These are phyloP conservation scores for Furnarius figulus DNA, from an alignment of 2,113 vertebrate species.

Conservation along the genomic window DNA sequence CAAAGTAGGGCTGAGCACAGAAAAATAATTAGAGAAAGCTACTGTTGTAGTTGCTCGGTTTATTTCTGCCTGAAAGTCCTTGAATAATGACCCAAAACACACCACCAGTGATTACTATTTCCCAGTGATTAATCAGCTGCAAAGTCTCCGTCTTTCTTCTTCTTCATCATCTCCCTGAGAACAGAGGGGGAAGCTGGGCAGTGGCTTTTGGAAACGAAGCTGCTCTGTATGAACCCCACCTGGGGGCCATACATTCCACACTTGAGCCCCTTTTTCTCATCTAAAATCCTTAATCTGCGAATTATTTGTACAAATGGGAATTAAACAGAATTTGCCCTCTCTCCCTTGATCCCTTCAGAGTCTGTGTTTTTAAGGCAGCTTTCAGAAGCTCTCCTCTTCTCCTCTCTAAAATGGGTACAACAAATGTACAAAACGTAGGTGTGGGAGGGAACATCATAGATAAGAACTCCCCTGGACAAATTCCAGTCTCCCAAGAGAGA, in stretches of 20 bases:
- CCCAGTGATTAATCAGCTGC: conserved; percentile 57
- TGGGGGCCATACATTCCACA: background rate
- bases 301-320: background rate
- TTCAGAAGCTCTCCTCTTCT: background rate
- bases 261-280: background rate
- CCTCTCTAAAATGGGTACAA: background rate
- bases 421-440: background rate
- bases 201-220: background rate
- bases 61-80: conserved; percentile 51
- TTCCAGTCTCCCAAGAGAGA: background rate
- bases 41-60: background rate
- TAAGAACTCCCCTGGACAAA: background rate
- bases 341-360: background rate
- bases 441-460: background rate
- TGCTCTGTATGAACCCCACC: background rate
- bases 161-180: background rate
- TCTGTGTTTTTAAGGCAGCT: background rate
- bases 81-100: conserved; percentile 61
- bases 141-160: background rate
- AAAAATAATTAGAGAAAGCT: conserved; percentile 61
- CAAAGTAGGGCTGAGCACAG: conserved; percentile 1
- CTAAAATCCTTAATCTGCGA: background rate
- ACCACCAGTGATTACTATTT: conserved; percentile 54
- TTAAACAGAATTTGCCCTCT: background rate
- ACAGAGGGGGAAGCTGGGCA: background rate